Percentiles rank a stretch among this genome's conserved stretches.
phyloP scores from a whole-genome alignment of 2,113 vertebrate genomes.

The Oxyruncus cristatus region DNA sequence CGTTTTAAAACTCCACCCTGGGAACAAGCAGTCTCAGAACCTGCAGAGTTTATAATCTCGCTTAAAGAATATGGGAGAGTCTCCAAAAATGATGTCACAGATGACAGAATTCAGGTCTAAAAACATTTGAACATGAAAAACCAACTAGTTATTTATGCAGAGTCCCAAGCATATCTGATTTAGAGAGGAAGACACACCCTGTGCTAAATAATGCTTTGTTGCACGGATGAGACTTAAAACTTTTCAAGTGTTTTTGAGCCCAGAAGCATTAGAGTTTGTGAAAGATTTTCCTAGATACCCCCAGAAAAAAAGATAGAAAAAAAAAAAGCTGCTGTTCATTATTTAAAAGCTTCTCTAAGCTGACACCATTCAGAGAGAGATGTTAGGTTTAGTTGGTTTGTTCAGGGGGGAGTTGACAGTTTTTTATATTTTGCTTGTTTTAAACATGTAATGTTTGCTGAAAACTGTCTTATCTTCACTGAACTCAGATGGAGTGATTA shows the following conservation, averaged over 20 bases:
- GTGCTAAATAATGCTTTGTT: not conserved
- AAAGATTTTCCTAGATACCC: not conserved
- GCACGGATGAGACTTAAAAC: not conserved
- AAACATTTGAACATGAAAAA: not conserved
- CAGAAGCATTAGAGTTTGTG: not conserved
- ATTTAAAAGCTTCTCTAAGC: not conserved
- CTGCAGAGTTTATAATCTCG: not conserved
- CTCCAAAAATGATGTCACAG: constrained; percentile 43
- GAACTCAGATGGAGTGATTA: not conserved
- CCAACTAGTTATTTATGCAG: not conserved
- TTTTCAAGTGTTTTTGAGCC: not conserved
- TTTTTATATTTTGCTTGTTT: not conserved
- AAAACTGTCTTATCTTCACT: not conserved
- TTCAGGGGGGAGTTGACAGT: not conserved
- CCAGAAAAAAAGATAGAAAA: not conserved
- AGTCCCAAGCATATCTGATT: not conserved
- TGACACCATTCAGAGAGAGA: not conserved
- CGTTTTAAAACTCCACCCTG: constrained; percentile 10
- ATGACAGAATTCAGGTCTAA: not conserved
- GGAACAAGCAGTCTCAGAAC: not conserved
- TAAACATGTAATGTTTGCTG: not conserved
- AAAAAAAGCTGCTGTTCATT: fast-evolving
- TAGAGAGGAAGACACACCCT: constrained; percentile 8
- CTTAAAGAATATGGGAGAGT: not conserved
- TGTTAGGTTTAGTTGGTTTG: not conserved